These are phyloP conservation scores for Torymus tubicola DNA, from an alignment of 2,888 invertebrate genomes.

Conservation along the genomic window DNA sequence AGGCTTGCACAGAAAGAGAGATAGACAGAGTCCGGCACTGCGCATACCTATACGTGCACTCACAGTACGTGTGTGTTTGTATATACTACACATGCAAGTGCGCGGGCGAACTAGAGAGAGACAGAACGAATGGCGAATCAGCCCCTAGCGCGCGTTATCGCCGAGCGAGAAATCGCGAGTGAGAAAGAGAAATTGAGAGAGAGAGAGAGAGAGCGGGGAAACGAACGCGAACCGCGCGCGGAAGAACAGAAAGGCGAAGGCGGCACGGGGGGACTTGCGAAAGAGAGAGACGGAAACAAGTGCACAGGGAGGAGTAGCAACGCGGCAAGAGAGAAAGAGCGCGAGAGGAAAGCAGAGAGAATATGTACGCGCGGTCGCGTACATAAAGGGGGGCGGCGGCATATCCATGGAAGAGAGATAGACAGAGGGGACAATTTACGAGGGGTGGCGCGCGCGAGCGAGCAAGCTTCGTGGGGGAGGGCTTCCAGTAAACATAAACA, in stretches of 20 bases:
- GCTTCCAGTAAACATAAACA: slow-evolving; percentile 74
- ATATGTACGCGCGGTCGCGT: too few species aligned
- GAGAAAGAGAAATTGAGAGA: slow-evolving; percentile 41
- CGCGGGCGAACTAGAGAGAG: slow-evolving; percentile 28
- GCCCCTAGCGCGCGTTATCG: neutral
- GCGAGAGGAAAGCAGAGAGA: neutral
- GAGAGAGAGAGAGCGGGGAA: neutral
- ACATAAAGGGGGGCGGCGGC: slow-evolving; percentile 11
- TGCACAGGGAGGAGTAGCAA: slow-evolving; percentile 44
- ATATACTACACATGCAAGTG: neutral
- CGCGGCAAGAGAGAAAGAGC: slow-evolving; percentile 14
- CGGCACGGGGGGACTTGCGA: slow-evolving; percentile 19
- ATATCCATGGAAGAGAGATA: neutral
- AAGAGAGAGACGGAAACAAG: slow-evolving; percentile 36
- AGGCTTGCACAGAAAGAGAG: neutral
- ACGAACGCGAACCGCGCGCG: too few species aligned
- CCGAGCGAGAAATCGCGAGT: slow-evolving; percentile 43
- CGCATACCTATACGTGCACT: neutral
- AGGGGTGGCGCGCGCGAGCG: slow-evolving; percentile 52
- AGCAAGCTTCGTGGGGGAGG: slow-evolving; percentile 62
- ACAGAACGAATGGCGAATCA: slow-evolving; percentile 46
- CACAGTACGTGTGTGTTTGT: neutral
- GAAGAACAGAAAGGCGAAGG: slow-evolving; percentile 45
- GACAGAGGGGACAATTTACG: slow-evolving; percentile 42
- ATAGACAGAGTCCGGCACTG: slow-evolving; percentile 4